Percentiles rank a stretch among this genome's conserved stretches.
These are phyloP conservation scores for Melanostoma mellinum DNA, from an alignment of 2,888 invertebrate species.

Conservation along the genomic window DNA sequence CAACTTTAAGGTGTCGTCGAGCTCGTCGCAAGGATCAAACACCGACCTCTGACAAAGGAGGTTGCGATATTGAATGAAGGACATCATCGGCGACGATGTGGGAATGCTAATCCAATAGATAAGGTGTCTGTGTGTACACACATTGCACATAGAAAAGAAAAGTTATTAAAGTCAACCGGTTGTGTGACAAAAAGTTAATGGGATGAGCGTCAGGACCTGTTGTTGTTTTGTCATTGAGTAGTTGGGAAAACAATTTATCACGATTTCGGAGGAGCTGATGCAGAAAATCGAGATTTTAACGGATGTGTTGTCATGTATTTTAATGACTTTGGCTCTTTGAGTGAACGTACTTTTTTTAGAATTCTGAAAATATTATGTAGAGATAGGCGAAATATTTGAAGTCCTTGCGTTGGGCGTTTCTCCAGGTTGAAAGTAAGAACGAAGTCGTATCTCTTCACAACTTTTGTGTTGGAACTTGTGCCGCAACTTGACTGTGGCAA, in stretches of 20 bases:
- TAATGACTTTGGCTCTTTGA: too few relatives aligned
- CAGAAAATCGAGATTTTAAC: constrained; percentile 36
- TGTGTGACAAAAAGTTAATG: constrained; percentile 5
- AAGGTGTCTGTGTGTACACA: constrained; percentile 10
- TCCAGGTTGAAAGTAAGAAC: too few relatives aligned
- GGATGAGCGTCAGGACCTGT: constrained; percentile 9
- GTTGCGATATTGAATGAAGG: constrained; percentile 17
- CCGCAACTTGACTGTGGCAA: too few relatives aligned
- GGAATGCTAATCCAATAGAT: constrained; percentile 53
- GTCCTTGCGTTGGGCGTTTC: too few relatives aligned
- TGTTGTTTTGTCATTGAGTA: constrained; percentile 10
- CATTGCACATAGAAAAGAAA: not conserved
- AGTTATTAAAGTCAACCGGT: constrained; percentile 10
- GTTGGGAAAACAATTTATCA: constrained; percentile 54
- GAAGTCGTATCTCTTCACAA: too few relatives aligned
- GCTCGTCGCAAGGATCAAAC: constrained; percentile 52
- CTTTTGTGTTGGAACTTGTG: too few relatives aligned
- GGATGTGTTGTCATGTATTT: not conserved
- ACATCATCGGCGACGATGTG: constrained; percentile 28
- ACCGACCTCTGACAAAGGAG: not conserved
- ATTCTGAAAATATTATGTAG: too few relatives aligned
- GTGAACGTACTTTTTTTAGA: too few relatives aligned
- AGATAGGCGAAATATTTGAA: too few relatives aligned
- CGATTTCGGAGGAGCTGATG: constrained; percentile 28
- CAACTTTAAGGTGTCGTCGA: constrained; percentile 52